Conservation (phyloP, 2,113 vertebrate species). For the Centrocercus urophasianus region DNA sequence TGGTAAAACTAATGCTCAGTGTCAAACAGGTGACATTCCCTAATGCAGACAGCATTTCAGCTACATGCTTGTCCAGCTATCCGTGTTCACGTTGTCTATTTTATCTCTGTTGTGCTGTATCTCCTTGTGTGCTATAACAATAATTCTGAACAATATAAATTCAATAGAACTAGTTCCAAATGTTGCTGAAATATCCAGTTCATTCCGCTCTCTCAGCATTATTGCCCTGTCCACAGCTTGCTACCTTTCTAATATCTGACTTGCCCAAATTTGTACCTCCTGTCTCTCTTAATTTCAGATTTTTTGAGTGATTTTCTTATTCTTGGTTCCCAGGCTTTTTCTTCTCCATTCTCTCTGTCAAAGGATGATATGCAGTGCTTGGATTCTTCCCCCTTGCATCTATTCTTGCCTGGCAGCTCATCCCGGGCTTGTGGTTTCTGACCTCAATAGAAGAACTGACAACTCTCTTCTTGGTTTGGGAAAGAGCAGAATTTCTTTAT, state of each 20-base stretch:
- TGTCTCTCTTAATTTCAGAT: background rate
- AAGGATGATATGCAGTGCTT: background rate
- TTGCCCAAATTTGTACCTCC: background rate
- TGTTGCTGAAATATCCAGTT: background rate
- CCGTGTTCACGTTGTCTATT: background rate
- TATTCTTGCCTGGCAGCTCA: background rate
- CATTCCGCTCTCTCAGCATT: background rate
- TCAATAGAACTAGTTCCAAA: background rate
- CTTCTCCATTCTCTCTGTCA: background rate
- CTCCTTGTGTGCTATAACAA: background rate
- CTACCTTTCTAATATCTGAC: background rate
- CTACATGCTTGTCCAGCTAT: background rate
- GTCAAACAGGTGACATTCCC: background rate
- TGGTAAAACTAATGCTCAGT: background rate
- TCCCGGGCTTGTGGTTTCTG: background rate
- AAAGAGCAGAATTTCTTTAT: conserved; percentile 33
- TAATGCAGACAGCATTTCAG: background rate
- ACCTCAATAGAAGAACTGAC: background rate
- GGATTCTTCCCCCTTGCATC: background rate
- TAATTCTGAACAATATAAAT: background rate
- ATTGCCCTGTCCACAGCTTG: background rate
- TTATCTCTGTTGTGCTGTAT: background rate
- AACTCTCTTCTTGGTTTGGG: background rate
- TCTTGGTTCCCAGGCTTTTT: background rate
- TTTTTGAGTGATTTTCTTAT: background rate